These are phyloP conservation scores for Xestia c-nigrum DNA, from an alignment of 2,888 invertebrate species.

Conservation along the genomic window DNA sequence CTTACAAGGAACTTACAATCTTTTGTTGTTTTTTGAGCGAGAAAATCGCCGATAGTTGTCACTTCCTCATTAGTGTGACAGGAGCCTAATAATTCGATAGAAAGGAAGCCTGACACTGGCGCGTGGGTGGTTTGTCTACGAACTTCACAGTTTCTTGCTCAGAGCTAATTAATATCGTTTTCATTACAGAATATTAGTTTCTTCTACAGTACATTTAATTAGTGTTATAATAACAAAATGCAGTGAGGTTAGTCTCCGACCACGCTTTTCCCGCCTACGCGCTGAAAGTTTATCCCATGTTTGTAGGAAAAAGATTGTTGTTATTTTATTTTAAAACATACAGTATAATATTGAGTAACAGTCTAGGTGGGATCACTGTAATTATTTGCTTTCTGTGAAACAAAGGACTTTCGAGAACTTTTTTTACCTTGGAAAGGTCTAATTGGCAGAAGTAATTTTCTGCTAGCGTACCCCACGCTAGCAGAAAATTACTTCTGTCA, in stretches of 20 bases:
- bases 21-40: neutral
- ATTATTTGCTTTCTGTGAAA: neutral
- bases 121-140: slow-evolving; percentile 25
- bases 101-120: slow-evolving; percentile 14
- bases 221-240: slow-evolving; percentile 33
- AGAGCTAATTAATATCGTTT: slow-evolving; percentile 40
- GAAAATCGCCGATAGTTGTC: neutral
- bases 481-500: too few relatives aligned
- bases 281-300: slow-evolving; percentile 22
- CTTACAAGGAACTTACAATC: neutral
- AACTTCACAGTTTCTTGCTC: slow-evolving; percentile 31
- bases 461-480: too few relatives aligned
- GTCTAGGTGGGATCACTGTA: neutral
- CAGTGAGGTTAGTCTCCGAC: slow-evolving; percentile 2
- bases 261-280: slow-evolving; percentile 7
- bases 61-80: neutral
- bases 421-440: neutral
- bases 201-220: slow-evolving; percentile 11
- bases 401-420: neutral
- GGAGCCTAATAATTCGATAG: neutral
- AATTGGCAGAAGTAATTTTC: neutral
- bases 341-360: neutral
- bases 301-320: neutral
- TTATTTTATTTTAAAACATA: neutral
- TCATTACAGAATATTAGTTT: slow-evolving; percentile 26